These are phyloP conservation scores for Huso huso DNA, from an alignment of 2,797 vertebrate genomes.

Conservation along the genomic window DNA sequence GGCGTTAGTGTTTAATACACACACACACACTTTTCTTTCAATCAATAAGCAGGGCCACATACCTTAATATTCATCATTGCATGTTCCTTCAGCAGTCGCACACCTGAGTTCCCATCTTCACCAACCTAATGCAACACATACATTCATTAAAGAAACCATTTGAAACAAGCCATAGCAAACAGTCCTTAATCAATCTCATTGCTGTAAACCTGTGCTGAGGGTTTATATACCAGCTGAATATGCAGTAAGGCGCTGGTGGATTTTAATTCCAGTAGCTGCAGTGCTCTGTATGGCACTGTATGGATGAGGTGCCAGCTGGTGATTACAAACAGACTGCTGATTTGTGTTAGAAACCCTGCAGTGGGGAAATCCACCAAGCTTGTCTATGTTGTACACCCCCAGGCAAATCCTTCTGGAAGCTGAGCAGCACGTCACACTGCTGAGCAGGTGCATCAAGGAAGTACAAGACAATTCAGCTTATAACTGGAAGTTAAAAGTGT, in stretches of 20 bases:
- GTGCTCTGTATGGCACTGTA: too few species aligned
- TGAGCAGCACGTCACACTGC: too few species aligned
- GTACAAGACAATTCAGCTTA: too few species aligned
- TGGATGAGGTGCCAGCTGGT: too few species aligned
- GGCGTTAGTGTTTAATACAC: not conserved
- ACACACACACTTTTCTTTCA: not conserved
- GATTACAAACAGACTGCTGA: too few species aligned
- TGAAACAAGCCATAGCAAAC: not conserved
- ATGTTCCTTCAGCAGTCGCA: conserved; percentile 47
- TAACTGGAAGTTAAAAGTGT: too few species aligned
- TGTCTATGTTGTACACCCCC: too few species aligned
- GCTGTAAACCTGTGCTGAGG: not conserved
- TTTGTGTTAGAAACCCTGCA: too few species aligned
- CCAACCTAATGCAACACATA: conserved; percentile 34
- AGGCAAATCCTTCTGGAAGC: too few species aligned
- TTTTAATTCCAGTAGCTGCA: not conserved
- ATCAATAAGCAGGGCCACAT: conserved; percentile 17
- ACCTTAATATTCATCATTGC: conserved; percentile 49
- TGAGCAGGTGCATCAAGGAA: too few species aligned
- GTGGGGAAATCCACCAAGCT: too few species aligned
- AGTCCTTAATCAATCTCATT: not conserved
- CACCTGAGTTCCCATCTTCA: conserved; percentile 41
- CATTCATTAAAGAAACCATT: not conserved
- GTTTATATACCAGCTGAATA: not conserved
- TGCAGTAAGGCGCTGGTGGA: not conserved